Percentiles rank a stretch among this genome's conserved stretches.
Evolutionary conservation across 2,888 invertebrate genomes (phyloP).

Genomic region (Protonemura montana): DNA sequence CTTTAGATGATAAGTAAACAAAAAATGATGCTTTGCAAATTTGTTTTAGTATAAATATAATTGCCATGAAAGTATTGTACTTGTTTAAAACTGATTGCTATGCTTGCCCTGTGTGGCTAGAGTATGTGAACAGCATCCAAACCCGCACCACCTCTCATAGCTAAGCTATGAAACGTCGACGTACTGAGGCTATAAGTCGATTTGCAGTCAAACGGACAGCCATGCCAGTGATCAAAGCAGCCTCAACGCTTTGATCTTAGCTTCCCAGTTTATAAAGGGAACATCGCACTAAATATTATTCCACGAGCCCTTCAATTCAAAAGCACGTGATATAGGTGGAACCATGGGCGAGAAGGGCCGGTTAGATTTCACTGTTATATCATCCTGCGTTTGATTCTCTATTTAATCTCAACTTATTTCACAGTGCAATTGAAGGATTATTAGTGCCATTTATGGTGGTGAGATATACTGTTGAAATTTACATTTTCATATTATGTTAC

Average conservation of each 20-base stretch:
- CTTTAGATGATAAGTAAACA: too few species aligned
- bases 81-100: too few species aligned
- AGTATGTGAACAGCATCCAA: not conserved
- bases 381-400: not conserved
- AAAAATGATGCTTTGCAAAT: too few species aligned
- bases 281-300: conserved; percentile 7
- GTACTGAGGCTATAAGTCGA: not conserved
- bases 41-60: too few species aligned
- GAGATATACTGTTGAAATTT: not conserved
- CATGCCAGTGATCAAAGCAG: not conserved
- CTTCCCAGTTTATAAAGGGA: not conserved
- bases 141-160: not conserved
- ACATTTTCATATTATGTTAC: not conserved
- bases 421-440: not conserved
- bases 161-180: not conserved
- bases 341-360: not conserved
- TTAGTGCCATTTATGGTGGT: not conserved
- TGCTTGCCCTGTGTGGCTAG: too few species aligned
- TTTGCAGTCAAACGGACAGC: not conserved
- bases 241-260: not conserved
- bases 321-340: not conserved
- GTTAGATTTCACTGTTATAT: not conserved
- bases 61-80: too few species aligned
- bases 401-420: too few species aligned
- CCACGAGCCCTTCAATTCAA: not conserved